Evolutionary conservation across 2,797 vertebrate genomes (phyloP).

Genomic region (Hypotaenidia okinawae): DNA sequence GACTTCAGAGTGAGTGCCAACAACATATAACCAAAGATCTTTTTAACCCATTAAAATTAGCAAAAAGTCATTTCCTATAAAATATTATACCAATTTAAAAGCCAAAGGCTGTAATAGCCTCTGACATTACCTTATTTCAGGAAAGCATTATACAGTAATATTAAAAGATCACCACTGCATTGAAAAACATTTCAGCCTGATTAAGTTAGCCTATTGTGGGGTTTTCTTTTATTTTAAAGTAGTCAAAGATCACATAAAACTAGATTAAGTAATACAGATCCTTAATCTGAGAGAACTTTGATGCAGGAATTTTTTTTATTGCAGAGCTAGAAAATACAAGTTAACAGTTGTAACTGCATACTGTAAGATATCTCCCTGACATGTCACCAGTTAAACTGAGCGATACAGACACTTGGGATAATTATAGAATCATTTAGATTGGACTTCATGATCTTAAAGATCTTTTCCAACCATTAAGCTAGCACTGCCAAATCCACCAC

Average conservation of each 20-base stretch:
- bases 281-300: not conserved
- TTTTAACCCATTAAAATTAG: not conserved
- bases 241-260: not conserved
- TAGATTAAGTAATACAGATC: not conserved
- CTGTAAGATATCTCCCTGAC: not conserved
- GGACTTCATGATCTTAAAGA: no score
- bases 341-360: not conserved
- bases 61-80: fast-evolving
- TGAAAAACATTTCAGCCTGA: not conserved
- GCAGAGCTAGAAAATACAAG: not conserved
- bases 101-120: not conserved
- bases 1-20: not conserved
- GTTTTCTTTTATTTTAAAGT: not conserved
- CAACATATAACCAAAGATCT: not conserved
- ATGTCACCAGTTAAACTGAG: not conserved
- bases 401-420: not conserved
- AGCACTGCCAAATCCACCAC: no score
- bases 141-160: not conserved
- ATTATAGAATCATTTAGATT: no score
- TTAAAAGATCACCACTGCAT: not conserved
- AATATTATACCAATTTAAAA: not conserved
- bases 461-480: no score
- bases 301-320: not conserved
- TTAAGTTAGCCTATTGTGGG: not conserved
- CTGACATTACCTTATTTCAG: not conserved